A percentile compares a stretch with the other conserved stretches of the same genome.
phyloP scores from a whole-genome alignment of 2,888 invertebrate genomes.

The Archips xylosteana region DNA sequence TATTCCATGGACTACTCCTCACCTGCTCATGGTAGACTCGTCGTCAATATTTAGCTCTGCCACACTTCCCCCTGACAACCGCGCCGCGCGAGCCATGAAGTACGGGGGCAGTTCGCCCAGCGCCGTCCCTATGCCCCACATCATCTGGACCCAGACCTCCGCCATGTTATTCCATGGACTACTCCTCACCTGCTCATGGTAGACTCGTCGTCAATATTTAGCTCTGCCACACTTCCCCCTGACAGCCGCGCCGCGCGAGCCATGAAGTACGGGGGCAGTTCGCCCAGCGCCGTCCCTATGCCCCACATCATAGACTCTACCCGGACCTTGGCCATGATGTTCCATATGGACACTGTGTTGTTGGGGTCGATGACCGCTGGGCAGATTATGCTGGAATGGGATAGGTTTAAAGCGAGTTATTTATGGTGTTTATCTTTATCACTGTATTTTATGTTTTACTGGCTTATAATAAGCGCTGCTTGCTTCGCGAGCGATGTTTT shows the following conservation, averaged over 20 bases:
- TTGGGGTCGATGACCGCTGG: constrained; percentile 89
- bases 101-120: too few relatives aligned
- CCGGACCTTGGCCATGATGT: constrained; percentile 97
- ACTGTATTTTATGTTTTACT: too few relatives aligned
- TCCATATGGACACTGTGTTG: constrained; percentile 92
- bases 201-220: constrained; percentile 63
- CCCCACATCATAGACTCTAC: constrained; percentile 99
- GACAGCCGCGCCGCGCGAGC: constrained; percentile 95
- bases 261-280: constrained; percentile 99
- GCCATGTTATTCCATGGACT: not conserved
- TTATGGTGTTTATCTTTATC: too few relatives aligned
- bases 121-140: too few relatives aligned
- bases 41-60: too few relatives aligned
- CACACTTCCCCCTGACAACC: too few relatives aligned
- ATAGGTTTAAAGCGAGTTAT: not conserved
- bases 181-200: constrained; percentile 57
- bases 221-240: constrained; percentile 67
- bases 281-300: constrained; percentile 98
- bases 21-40: too few relatives aligned
- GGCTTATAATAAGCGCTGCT: too few relatives aligned
- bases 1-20: too few relatives aligned
- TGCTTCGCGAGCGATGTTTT: too few relatives aligned
- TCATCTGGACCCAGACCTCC: too few relatives aligned
- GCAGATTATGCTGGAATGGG: constrained; percentile 92
- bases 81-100: too few relatives aligned